phyloP scores from a whole-genome alignment of 2,113 vertebrate species.

The Speoplatyrhinus poulsoni region DNA sequence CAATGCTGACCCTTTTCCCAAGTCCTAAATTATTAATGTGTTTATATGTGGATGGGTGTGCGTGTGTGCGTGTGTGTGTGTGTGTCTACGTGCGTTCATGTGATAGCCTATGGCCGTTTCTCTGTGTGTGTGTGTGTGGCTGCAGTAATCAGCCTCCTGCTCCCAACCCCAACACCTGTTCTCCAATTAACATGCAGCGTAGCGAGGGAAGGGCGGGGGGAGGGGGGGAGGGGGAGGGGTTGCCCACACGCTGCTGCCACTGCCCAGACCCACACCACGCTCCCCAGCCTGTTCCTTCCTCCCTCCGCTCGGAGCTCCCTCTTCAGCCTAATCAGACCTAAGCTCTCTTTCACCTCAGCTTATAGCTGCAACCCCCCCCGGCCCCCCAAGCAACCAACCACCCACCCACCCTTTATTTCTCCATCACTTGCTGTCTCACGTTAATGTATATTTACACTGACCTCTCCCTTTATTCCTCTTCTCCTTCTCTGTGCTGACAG shows the following conservation, averaged over 20 bases:
- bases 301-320: constrained; percentile 22
- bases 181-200: constrained; percentile 76
- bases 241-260: constrained; percentile 51
- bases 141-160: constrained; percentile 75
- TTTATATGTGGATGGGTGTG: constrained; percentile 13
- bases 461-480: constrained; percentile 42
- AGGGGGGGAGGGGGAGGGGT: no score
- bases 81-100: no score
- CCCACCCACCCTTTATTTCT: neutral
- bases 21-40: constrained; percentile 77
- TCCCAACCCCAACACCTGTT: constrained; percentile 78
- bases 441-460: constrained; percentile 31
- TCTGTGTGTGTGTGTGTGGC: constrained; percentile 52
- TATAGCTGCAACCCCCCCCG: neutral
- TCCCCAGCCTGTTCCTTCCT: constrained; percentile 19
- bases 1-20: constrained; percentile 69
- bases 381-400: no score
- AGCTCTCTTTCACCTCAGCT: constrained; percentile 19
- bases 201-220: constrained; percentile 38
- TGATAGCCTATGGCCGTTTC: no score
- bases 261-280: constrained; percentile 38
- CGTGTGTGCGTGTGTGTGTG: constrained; percentile 5
- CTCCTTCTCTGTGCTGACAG: no score
- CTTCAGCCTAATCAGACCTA: constrained; percentile 23
- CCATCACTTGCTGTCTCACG: constrained; percentile 1